These are phyloP conservation scores for Phalacrocorax brasilianus DNA, from an alignment of 2,113 vertebrate species.

Conservation along the genomic window DNA sequence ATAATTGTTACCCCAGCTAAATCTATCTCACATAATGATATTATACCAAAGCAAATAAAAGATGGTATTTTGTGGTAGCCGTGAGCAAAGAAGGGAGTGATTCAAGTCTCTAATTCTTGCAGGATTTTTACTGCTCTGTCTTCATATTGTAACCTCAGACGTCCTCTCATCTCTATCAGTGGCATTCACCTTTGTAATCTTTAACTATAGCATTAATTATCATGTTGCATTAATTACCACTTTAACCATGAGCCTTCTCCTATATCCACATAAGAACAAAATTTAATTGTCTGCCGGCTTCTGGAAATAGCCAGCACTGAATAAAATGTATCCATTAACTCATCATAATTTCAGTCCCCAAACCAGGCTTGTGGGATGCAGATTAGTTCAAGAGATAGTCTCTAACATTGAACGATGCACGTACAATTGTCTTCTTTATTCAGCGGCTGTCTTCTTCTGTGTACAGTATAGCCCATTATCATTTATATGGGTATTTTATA, in stretches of 20 bases:
- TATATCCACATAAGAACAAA: neutral
- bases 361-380: neutral
- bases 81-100: neutral
- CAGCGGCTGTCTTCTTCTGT: neutral
- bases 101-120: neutral
- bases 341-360: neutral
- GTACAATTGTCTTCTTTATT: conserved; percentile 1
- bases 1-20: neutral
- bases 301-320: neutral
- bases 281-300: neutral
- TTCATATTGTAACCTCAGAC: neutral
- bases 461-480: neutral
- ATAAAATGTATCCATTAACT: neutral
- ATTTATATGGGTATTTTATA: conserved; percentile 15
- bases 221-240: neutral
- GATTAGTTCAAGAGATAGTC: neutral
- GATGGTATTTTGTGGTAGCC: neutral
- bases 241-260: neutral
- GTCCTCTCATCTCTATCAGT: neutral
- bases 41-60: conserved; percentile 1
- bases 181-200: neutral
- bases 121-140: neutral
- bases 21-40: neutral
- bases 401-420: neutral
- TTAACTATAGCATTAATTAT: neutral